Percentiles rank a stretch among this genome's conserved stretches.
Conservation (phyloP, 1,140 invertebrate species). For the Antheraea pernyi region DNA sequence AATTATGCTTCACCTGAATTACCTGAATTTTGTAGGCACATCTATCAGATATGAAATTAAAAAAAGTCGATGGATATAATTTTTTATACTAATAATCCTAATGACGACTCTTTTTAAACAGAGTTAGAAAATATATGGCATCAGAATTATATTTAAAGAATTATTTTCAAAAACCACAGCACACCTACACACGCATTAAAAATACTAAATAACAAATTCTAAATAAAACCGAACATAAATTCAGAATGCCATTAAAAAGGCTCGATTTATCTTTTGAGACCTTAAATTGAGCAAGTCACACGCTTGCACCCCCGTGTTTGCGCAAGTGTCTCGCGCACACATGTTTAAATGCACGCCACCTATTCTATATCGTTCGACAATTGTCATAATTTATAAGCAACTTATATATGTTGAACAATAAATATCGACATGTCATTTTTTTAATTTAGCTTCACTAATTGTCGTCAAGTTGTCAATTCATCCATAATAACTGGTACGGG, state of each 20-base stretch:
- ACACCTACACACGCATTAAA: constrained; percentile 8
- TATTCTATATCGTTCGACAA: neutral
- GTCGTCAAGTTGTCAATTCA: no score
- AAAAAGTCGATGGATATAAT: no score
- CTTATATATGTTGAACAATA: no score
- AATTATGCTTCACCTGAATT: no score
- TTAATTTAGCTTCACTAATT: no score
- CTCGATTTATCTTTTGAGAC: constrained; percentile 59
- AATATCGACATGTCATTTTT: no score
- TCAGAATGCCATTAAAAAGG: constrained; percentile 63
- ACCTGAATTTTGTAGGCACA: no score
- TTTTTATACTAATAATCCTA: no score
- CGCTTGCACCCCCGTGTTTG: constrained; percentile 42
- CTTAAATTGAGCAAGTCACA: constrained; percentile 11
- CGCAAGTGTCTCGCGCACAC: constrained; percentile 47
- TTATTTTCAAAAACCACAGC: neutral
- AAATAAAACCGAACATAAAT: constrained; percentile 51
- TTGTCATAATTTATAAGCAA: neutral
- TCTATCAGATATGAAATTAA: no score
- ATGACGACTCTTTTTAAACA: no score
- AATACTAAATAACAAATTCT: constrained; percentile 28
- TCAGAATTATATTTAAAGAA: neutral
- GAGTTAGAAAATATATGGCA: neutral
- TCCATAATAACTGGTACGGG: no score
- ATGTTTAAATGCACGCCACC: neutral